A percentile compares a stretch with the other conserved stretches of the same genome.
These are phyloP conservation scores for Bellardia bayeri DNA, from an alignment of 2,888 invertebrate genomes.

Conservation along the genomic window DNA sequence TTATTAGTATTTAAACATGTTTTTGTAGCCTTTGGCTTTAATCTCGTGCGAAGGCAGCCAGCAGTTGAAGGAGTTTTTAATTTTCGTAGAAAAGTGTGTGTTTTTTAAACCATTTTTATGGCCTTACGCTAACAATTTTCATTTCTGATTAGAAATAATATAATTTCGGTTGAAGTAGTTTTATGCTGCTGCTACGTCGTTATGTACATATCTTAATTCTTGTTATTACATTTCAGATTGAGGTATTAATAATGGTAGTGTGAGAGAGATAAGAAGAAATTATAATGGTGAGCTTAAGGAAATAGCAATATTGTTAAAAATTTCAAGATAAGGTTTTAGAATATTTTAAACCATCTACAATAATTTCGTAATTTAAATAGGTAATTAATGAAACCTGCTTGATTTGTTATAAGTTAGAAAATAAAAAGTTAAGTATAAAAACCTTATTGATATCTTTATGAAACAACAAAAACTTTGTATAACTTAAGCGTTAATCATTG, in stretches of 20 bases:
- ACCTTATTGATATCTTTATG: no score
- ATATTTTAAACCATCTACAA: no score
- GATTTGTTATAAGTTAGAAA: no score
- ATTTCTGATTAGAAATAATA: conserved; percentile 33
- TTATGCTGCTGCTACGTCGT: background rate
- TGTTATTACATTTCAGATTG: conserved; percentile 2
- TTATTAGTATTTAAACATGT: conserved; percentile 24
- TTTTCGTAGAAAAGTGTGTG: background rate
- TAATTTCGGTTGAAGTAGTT: background rate
- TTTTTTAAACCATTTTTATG: conserved; percentile 30
- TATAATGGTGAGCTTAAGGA: no score
- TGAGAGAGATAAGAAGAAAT: background rate
- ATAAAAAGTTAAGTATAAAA: no score
- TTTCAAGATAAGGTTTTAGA: background rate
- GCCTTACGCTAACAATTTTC: conserved; percentile 32
- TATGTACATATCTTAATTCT: conserved; percentile 3
- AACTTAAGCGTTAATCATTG: no score
- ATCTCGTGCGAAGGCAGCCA: background rate
- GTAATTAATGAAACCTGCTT: no score
- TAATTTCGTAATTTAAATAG: no score
- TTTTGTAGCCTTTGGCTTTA: conserved; percentile 43
- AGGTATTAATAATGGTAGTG: background rate
- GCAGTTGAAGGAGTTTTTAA: background rate
- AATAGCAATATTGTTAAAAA: background rate
- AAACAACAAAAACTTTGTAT: no score